Percentiles rank a stretch among this genome's conserved stretches.
phyloP scores from a whole-genome alignment of 2,888 invertebrate species.

The Miltochrista miniata region DNA sequence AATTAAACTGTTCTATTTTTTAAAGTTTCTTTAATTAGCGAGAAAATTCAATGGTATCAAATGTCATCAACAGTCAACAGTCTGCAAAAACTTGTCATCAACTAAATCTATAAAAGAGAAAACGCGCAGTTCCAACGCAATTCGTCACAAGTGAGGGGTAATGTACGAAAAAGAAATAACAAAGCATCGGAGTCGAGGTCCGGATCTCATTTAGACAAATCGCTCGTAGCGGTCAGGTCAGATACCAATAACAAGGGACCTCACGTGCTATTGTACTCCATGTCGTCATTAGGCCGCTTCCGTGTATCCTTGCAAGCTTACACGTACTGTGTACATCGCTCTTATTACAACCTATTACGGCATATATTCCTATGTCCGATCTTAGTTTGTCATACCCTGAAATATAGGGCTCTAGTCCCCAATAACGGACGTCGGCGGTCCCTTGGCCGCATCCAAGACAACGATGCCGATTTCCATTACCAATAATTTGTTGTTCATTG shows the following conservation, averaged over 20 bases:
- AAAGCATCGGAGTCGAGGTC: constrained; percentile 67
- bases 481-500: constrained; percentile 57
- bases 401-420: constrained; percentile 52
- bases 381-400: constrained; percentile 39
- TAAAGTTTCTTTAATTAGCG: too few relatives aligned
- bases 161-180: constrained; percentile 62
- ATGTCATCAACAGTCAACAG: background rate
- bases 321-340: constrained; percentile 29
- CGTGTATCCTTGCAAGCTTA: constrained; percentile 54
- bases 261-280: constrained; percentile 78
- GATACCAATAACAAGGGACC: constrained; percentile 81
- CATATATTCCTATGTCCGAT: constrained; percentile 38
- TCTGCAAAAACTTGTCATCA: constrained; percentile 7
- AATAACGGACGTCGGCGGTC: constrained; percentile 64
- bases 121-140: constrained; percentile 35
- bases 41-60: background rate
- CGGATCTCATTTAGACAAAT: constrained; percentile 84
- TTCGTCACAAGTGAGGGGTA: constrained; percentile 40
- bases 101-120: constrained; percentile 24
- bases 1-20: too few relatives aligned
- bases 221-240: constrained; percentile 82
- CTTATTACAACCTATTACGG: constrained; percentile 48
- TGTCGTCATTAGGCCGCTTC: constrained; percentile 80
- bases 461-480: constrained; percentile 59
- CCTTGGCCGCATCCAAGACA: constrained; percentile 54